Conservation (phyloP, 2,113 vertebrate genomes). For the Lepidothrix coronata region DNA sequence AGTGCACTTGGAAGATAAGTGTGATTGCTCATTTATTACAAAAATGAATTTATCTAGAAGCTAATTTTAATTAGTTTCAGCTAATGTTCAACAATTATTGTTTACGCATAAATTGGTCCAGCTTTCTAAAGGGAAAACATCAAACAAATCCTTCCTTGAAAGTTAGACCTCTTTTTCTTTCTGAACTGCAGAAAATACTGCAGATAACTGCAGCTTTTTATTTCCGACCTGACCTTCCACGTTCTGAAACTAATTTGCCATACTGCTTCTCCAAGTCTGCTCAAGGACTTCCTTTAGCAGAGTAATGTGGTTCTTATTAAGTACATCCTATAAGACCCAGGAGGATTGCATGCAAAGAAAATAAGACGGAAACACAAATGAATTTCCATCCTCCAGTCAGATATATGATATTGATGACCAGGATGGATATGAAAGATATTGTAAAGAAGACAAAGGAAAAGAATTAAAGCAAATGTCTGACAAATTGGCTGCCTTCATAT, state of each 20-base stretch:
- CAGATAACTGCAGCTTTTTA: conserved; percentile 67
- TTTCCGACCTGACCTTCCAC: conserved; percentile 70
- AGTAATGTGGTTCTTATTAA: conserved; percentile 94
- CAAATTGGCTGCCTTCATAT: conserved; percentile 75
- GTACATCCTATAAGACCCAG: conserved; percentile 82
- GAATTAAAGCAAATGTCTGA: conserved; percentile 75
- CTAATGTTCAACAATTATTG: not conserved
- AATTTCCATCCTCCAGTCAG: conserved; percentile 79
- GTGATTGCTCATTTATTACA: not conserved
- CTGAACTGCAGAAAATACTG: conserved; percentile 61
- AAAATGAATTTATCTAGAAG: not conserved
- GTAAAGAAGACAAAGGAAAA: conserved; percentile 59
- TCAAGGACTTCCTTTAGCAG: conserved; percentile 84
- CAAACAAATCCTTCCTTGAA: conserved; percentile 17
- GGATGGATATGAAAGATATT: conserved; percentile 70
- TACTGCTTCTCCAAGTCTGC: conserved; percentile 72
- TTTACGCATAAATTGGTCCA: not conserved
- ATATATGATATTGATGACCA: conserved; percentile 85
- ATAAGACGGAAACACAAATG: conserved; percentile 72
- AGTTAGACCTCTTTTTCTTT: conserved; percentile 44
- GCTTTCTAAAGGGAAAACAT: not conserved
- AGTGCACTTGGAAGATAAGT: not conserved
- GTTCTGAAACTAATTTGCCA: conserved; percentile 84
- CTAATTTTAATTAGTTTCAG: not conserved
- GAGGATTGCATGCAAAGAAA: conserved; percentile 78